These are phyloP conservation scores for Allolobophora icterica DNA, from an alignment of 2,888 invertebrate genomes.

Conservation along the genomic window DNA sequence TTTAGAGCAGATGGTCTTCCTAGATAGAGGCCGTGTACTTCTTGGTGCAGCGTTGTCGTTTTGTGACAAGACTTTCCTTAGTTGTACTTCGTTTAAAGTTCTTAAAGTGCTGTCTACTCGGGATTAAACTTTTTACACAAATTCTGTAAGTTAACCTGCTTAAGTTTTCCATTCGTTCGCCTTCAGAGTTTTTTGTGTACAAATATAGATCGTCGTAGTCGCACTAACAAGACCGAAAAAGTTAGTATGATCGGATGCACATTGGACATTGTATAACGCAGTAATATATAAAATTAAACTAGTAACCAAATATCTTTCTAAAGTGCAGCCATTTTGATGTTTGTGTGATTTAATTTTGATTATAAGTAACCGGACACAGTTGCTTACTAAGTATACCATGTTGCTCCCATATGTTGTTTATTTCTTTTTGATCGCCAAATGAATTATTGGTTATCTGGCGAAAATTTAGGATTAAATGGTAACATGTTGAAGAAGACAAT, in stretches of 20 bases:
- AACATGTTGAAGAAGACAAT: background rate
- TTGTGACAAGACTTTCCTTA: background rate
- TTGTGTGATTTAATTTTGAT: background rate
- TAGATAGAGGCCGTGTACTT: background rate
- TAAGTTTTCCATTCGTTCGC: background rate
- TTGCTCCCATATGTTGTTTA: background rate
- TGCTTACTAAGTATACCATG: background rate
- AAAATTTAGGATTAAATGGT: background rate
- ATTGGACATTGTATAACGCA: background rate
- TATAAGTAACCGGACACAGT: background rate
- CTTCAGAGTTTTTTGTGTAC: background rate
- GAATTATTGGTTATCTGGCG: background rate
- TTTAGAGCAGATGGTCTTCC: background rate
- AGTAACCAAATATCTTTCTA: background rate
- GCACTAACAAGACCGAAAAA: background rate
- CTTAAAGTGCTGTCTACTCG: background rate
- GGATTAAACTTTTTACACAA: background rate
- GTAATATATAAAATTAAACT: too few relatives aligned
- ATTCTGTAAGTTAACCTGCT: background rate
- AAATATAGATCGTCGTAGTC: background rate
- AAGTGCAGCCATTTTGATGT: background rate
- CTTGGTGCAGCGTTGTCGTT: background rate
- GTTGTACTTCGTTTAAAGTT: background rate
- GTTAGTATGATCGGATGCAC: background rate
- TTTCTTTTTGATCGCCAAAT: background rate